Conservation (phyloP, 2,888 invertebrate genomes). For the Tachina lurida region DNA sequence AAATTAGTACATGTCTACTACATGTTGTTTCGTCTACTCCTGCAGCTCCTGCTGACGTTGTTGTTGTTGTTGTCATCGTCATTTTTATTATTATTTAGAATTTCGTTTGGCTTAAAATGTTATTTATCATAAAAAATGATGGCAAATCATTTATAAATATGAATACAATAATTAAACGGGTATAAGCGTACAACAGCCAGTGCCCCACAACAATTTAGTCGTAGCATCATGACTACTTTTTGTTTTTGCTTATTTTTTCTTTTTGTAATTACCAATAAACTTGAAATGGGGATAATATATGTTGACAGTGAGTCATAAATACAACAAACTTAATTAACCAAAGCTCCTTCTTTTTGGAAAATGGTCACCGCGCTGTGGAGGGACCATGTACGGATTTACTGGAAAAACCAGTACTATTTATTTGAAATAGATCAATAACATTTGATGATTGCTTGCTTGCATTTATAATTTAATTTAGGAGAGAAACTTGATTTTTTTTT, state of each 20-base stretch:
- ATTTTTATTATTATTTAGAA: slow-evolving; percentile 30
- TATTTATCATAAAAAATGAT: slow-evolving; percentile 68
- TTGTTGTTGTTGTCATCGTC: slow-evolving; percentile 20
- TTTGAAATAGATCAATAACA: slow-evolving; percentile 38
- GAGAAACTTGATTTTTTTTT: no score
- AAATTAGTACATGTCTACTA: slow-evolving; percentile 69
- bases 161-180: slow-evolving; percentile 44
- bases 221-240: slow-evolving; percentile 8
- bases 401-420: slow-evolving; percentile 5
- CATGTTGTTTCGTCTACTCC: slow-evolving; percentile 57
- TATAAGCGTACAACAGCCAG: slow-evolving; percentile 23
- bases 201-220: slow-evolving; percentile 21
- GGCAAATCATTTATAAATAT: slow-evolving; percentile 64
- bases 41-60: slow-evolving; percentile 39
- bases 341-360: slow-evolving; percentile 42
- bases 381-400: background rate
- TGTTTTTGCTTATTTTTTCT: slow-evolving; percentile 9
- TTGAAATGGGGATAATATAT: slow-evolving; percentile 32
- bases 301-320: slow-evolving; percentile 55
- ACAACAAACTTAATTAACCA: slow-evolving; percentile 43
- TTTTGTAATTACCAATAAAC: background rate
- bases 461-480: no score
- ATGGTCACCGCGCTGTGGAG: background rate
- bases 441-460: background rate
- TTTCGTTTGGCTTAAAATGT: slow-evolving; percentile 60